Base-by-base conservation (phyloP, 1,140 invertebrate genomes). In the Formica selysi region DNA sequence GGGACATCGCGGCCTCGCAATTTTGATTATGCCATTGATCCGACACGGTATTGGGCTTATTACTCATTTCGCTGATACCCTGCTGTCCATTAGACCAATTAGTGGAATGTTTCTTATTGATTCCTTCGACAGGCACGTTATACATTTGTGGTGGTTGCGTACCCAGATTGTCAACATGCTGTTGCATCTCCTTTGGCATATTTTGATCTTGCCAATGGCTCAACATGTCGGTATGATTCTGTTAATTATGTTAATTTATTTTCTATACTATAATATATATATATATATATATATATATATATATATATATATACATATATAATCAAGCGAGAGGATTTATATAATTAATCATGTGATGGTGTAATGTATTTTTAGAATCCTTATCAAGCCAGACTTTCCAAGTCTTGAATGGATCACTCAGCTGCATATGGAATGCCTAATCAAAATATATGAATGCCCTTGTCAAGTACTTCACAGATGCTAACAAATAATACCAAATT, bases 371-470 rank as follows among this genome's bases (percentile, higher is more conserved):
- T 93, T 7, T 83, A 94, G 93, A 95, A 95, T 92, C 94, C 94
- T 70, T 95, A 95, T 86, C 91, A 94, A 76, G 94, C 91, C 16
- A 87, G 93, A 84, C 92, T 92, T 36, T 86, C 87, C 2, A 93
- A 92, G 89, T 86, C 93, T 38, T 91, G 91, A 86, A 86, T 90
- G 26, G 93, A 95, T 91, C 91, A 92, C 7, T 81, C 86, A 19
- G 83, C 87, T 44, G 92, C 90, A n/a, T 95, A 93, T 91, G 91
- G 92, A 86, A 64, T 91, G 57, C 91, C 92, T 26, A 95, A 92
- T 92, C 94, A 94, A 89, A 94, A 93, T 76, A 64, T 90, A 2
- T 95, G 94, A 93, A 92, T 91, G 67, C 54, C 90, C 19, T 86
- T 91, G 86, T 7, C 92, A n/a, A 87, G 76, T 84, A 59, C 57